Conservation (phyloP, 2,888 invertebrate genomes). For the Oxytorus armatus region DNA sequence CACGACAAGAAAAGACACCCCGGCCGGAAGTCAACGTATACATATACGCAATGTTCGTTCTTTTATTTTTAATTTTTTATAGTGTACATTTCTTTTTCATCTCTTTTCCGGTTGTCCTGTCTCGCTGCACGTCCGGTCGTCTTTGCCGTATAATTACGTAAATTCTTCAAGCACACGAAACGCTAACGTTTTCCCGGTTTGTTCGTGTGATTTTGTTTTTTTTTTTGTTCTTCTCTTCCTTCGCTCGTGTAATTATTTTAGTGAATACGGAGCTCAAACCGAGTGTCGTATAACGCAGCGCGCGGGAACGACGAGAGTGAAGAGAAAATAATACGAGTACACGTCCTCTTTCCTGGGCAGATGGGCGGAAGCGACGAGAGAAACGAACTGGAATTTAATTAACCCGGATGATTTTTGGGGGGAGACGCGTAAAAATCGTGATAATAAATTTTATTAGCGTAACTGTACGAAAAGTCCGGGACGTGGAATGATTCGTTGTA, state of each 20-base stretch:
- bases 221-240: background rate
- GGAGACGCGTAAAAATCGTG: constrained; percentile 34
- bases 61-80: constrained; percentile 16
- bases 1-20: constrained; percentile 40
- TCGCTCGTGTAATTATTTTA: constrained; percentile 66
- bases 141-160: constrained; percentile 61
- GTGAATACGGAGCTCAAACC: constrained; percentile 25
- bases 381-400: constrained; percentile 52
- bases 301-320: constrained; percentile 14
- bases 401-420: constrained; percentile 43
- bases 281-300: constrained; percentile 17
- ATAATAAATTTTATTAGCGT: constrained; percentile 37
- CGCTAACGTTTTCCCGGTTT: constrained; percentile 33
- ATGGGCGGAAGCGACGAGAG: constrained; percentile 29
- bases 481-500: constrained; percentile 1
- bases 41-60: constrained; percentile 21
- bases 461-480: background rate
- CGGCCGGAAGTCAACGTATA: constrained; percentile 46
- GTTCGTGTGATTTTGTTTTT: constrained; percentile 38
- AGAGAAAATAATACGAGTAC: constrained; percentile 28
- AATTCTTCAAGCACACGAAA: constrained; percentile 58
- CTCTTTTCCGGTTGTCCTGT: constrained; percentile 19
- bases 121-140: constrained; percentile 50
- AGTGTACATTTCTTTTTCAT: constrained; percentile 55
- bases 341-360: constrained; percentile 42